A percentile compares a stretch with the other conserved stretches of the same genome.
Evolutionary conservation across 2,797 vertebrate species (phyloP).

Genomic region (Melanogrammus aeglefinus): DNA sequence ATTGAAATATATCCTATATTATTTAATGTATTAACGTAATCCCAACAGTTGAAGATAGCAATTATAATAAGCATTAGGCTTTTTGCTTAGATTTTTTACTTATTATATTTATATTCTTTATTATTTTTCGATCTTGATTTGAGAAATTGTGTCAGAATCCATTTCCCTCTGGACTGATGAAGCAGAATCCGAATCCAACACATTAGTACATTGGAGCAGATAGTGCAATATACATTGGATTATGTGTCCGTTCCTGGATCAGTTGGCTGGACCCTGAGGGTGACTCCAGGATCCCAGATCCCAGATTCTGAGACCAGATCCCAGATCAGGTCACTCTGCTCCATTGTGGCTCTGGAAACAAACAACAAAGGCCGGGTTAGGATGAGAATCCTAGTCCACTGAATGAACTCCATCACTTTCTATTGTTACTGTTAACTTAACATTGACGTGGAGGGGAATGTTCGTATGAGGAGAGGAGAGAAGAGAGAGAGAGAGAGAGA

Average conservation of each 20-base stretch:
- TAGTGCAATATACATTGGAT: no score
- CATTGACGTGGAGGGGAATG: no score
- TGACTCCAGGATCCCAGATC: background rate
- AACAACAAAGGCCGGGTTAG: conserved; percentile 48
- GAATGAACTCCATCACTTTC: conserved; percentile 29
- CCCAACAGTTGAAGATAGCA: no score
- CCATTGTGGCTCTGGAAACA: conserved; percentile 32
- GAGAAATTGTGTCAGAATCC: background rate
- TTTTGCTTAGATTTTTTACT: background rate
- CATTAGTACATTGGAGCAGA: no score
- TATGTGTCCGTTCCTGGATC: no score
- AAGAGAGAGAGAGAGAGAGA: no score
- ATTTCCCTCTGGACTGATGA: background rate
- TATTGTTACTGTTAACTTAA: background rate
- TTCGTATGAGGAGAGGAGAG: no score
- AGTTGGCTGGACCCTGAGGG: no score
- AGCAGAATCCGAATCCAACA: background rate
- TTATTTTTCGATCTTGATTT: no score
- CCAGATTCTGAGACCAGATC: background rate
- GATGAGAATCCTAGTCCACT: conserved; percentile 39
- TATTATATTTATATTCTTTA: background rate
- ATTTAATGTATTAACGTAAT: background rate
- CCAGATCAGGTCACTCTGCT: background rate
- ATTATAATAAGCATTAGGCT: background rate
- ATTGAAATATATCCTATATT: background rate